These are phyloP conservation scores for Philaenus spumarius DNA, from an alignment of 1,140 invertebrate genomes.

Conservation along the genomic window DNA sequence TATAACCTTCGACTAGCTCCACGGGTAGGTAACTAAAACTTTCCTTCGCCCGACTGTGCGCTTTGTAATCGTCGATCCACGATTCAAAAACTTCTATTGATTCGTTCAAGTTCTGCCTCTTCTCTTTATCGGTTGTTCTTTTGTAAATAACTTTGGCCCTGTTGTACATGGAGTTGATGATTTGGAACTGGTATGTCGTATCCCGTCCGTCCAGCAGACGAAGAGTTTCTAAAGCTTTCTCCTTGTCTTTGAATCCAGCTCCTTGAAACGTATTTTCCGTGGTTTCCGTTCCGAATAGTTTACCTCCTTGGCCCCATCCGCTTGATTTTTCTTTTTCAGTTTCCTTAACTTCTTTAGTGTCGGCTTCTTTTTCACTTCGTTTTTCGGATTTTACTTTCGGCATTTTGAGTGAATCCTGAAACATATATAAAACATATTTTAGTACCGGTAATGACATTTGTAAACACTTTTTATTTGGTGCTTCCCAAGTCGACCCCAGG, in stretches of 20 bases:
- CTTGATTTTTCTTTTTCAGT: slow-evolving; percentile 21
- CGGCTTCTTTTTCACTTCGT: slow-evolving; percentile 25
- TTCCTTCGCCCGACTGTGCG: slow-evolving; percentile 36
- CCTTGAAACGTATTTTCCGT: slow-evolving; percentile 33
- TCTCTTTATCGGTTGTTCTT: slow-evolving; percentile 40
- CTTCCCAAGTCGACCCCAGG: too few species aligned
- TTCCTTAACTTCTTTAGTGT: slow-evolving; percentile 26
- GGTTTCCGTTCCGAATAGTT: slow-evolving; percentile 28
- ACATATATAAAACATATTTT: too few species aligned
- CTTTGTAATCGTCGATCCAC: slow-evolving; percentile 40
- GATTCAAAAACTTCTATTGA: slow-evolving; percentile 38
- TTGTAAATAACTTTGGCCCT: slow-evolving; percentile 39
- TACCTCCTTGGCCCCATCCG: slow-evolving; percentile 27
- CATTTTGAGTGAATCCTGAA: too few species aligned
- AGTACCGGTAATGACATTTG: too few species aligned
- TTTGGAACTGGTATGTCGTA: slow-evolving; percentile 38
- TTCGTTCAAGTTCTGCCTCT: slow-evolving; percentile 34
- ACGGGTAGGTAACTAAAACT: slow-evolving; percentile 38
- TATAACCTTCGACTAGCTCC: slow-evolving; percentile 36
- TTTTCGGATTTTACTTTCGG: slow-evolving; percentile 33
- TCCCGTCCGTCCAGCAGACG: slow-evolving; percentile 37
- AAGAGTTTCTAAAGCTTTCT: slow-evolving; percentile 39
- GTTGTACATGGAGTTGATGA: slow-evolving; percentile 37
- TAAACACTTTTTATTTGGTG: too few species aligned
- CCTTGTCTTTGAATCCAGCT: slow-evolving; percentile 41